Evolutionary conservation across 30 jellyfish, hydroid and myxozoan genomes (phyloP), one percentile per base, ranked within the genome.

Genomic region (Chironex yamaguchii): DNA sequence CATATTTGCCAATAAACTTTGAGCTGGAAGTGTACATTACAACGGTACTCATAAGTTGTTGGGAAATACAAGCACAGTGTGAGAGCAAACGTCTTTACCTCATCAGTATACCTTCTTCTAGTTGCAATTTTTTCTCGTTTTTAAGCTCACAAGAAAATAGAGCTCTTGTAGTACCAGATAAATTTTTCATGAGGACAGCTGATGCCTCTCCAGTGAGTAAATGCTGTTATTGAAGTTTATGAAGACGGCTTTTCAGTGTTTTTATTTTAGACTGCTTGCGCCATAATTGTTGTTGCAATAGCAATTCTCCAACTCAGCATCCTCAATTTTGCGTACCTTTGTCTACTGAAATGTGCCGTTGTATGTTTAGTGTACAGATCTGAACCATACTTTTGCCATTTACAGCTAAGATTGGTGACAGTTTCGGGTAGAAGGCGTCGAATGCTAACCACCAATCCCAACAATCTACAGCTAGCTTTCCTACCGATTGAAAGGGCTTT

Each of bases 41-140:
- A 36, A 12, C 21, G 25, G 35, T 24, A 67, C 9, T 67, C 29
- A 67, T 79, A 79, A 11, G 92, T 91, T 63, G 11, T 34, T 25
- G 95, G 96, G 29, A 94, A 85, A 67, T 76, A 77, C 34, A 77
- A 77, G 23, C 58, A 24, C 13, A 77, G 89, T 12, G 89, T 52
- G 11, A 77, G 62, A 1, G 91, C 93, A 78, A 81, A 80, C 36
- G 68, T 0, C 70, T 81, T 81, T 30, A 81, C 52, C 34, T 81
- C 92, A 69, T 81, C 92, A 68, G 51, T 20, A 35, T 23, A 81
- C n/a, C 93, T 72, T n/a, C 70, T 29, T 24, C 92, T 91, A 23
- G 31, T 67, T 12, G 92, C 23, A 17, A 3, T 26, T 26, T n/a
- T 14, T 30, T 34, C n/a, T 68, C 33, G 66, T 81, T 81, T 11